Evolutionary conservation across 2,888 invertebrate species (phyloP), one percentile per base, ranked within the genome.

Genomic region (Parelbella ahira): DNA sequence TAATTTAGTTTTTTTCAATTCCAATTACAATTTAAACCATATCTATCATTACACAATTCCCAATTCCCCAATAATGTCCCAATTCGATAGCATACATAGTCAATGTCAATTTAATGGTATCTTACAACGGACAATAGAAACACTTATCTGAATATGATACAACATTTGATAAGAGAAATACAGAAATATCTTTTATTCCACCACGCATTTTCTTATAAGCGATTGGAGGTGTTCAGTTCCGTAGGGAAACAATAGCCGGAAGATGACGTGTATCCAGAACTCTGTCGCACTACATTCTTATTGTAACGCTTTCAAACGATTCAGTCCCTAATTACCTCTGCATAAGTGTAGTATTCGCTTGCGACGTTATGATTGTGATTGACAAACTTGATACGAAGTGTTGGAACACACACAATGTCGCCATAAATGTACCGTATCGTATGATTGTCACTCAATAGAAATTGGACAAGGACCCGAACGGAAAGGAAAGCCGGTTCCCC

Each of bases 181-280:
- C 9, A n/a, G 6, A 38, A 15, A 24, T 28, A 21, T n/a, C 23
- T 21, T 11, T 39, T 37, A 37, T 28, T 37, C 13, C 8, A 15
- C n/a, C 19, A 32, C 19, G 24, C 32, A 39, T 39, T 32, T 39
- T 39, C 39, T 39, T 8, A 13, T 11, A 20, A 9, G 25, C 30
- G 13, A 30, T 19, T 32, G 20, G n/a, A 39, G 39, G 39, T 23
- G 19, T 39, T 25, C 34, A 13, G 42, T 32, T 33, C 27, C 27
- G 19, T 23, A 12, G 41, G 33, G 38, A 48, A 37, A 48, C 42
- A 48, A 48, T 48, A 34, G 48, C 48, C 45, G 48, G 48, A 45
- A 48, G 45, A 19, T 32, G 19, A 32, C 30, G 1, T 15, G 39
- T 32, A 24, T 38, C 30, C 11, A 19, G 27, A 24, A 5, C 15